Conservation (phyloP, 2,113 vertebrate species). For the Atractosteus spatula region DNA sequence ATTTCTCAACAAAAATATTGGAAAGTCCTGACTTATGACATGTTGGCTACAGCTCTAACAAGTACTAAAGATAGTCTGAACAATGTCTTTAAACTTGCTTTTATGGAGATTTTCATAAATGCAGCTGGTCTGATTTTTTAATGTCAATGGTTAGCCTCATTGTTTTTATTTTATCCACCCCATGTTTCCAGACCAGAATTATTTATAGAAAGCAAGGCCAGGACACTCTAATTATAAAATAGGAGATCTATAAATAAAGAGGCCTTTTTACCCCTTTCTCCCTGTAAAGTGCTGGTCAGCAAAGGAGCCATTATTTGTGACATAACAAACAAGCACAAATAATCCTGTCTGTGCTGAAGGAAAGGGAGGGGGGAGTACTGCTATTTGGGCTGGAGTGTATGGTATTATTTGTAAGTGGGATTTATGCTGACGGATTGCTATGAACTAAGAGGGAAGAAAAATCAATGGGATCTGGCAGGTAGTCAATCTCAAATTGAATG, state of each 20-base stretch:
- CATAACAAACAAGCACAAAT: constrained; percentile 10
- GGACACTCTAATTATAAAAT: constrained; percentile 16
- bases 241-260: constrained; percentile 16
- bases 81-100: background rate
- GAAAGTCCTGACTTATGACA: background rate
- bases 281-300: constrained; percentile 1
- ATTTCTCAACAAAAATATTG: too few relatives aligned
- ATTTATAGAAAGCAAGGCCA: constrained; percentile 19
- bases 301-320: constrained; percentile 8
- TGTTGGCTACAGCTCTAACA: constrained; percentile 5
- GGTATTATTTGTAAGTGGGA: constrained; percentile 12
- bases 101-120: background rate
- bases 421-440: constrained; percentile 21
- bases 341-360: background rate
- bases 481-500: constrained; percentile 34
- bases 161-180: constrained; percentile 14
- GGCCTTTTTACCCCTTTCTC: background rate
- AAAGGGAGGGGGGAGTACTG: background rate
- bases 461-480: constrained; percentile 31
- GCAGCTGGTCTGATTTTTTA: constrained; percentile 1
- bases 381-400: constrained; percentile 34
- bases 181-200: constrained; percentile 6
- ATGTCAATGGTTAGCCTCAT: constrained; percentile 1
- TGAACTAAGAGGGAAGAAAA: constrained; percentile 15
- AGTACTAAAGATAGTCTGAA: background rate